Percentiles rank a stretch among this genome's conserved stretches.
phyloP scores from a whole-genome alignment of 2,113 vertebrate species.

The Setophaga coronata region DNA sequence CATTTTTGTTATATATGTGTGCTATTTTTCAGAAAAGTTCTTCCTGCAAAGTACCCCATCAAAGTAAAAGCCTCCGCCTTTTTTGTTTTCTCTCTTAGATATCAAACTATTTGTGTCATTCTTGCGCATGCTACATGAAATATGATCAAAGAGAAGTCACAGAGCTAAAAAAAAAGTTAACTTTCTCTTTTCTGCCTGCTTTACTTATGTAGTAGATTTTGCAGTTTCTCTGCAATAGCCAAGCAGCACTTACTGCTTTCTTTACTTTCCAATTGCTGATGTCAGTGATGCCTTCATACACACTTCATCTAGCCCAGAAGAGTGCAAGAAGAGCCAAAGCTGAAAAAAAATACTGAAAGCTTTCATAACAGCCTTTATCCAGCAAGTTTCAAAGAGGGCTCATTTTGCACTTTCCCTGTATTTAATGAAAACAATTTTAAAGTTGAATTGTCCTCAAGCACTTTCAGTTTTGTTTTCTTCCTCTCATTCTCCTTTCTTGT shows the following conservation, averaged over 20 bases:
- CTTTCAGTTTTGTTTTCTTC: conserved; percentile 13
- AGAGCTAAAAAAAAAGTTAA: neutral
- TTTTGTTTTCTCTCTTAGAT: neutral
- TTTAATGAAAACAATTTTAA: neutral
- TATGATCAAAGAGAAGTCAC: neutral
- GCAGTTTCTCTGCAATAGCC: neutral
- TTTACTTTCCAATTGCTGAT: neutral
- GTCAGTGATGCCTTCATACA: neutral
- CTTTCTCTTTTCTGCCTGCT: neutral
- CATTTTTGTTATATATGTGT: neutral
- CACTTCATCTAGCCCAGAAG: neutral
- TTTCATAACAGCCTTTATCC: neutral
- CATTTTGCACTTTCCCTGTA: neutral
- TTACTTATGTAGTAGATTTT: neutral
- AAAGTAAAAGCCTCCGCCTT: neutral
- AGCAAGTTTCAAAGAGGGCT: neutral
- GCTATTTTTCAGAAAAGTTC: neutral
- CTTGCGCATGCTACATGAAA: neutral
- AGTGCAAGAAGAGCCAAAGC: neutral
- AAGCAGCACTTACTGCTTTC: neutral
- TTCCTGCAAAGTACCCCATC: neutral
- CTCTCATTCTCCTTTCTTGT: neutral
- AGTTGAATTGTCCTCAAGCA: conserved; percentile 5
- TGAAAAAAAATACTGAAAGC: neutral
- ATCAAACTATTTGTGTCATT: neutral